Base-by-base conservation (phyloP, 2,113 vertebrate species). In the Pachyramphus minor region DNA sequence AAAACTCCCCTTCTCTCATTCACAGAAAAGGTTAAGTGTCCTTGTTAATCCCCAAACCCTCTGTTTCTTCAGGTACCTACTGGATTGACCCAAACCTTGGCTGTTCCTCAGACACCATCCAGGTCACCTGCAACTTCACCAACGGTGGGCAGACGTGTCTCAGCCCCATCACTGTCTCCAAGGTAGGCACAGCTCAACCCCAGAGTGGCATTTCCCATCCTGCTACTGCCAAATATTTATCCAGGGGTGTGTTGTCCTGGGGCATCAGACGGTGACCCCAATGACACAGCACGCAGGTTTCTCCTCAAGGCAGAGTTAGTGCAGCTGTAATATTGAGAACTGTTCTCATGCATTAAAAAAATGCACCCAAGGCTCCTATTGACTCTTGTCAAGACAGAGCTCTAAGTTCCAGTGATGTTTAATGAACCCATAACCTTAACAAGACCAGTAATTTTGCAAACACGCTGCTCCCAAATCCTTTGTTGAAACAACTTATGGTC, bases 61-160 rank as follows among this genome's bases (percentile, higher is more conserved):
- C 23, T 5, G 0, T 87, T 69, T 83, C 56, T 73, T 86, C 94
- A 99, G 99, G 99, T 82, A 98, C 98, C 89, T 99, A 99, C 98
- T 99, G 99, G 99, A 98, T 99, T 41, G 99, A 99, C 95, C 99
- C 99, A 9, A 99, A 99, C 67, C 98, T 99, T 4, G 99, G 99
- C 95, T 99, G 99, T 71, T 97, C 98, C 5, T 99, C 99, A 0
- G 99, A 99, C 96, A 99, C 98, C 74, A 98, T 99, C 2, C 98
- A 99, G 94, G 99, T 99, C 97, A 98, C 90, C 59, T 99, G 99
- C 71, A 99, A 99, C 97, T 99, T 99, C 97, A 99, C 98, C 21
- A 98, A 97, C 0, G 99, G 99, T n/a, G 99, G 99, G 77, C 99
- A 99, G 97, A 99, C 99, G 0, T 99, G 99, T 90, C 98, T 99